Conservation (phyloP, 2,797 vertebrate genomes). For the Catharus ustulatus region DNA sequence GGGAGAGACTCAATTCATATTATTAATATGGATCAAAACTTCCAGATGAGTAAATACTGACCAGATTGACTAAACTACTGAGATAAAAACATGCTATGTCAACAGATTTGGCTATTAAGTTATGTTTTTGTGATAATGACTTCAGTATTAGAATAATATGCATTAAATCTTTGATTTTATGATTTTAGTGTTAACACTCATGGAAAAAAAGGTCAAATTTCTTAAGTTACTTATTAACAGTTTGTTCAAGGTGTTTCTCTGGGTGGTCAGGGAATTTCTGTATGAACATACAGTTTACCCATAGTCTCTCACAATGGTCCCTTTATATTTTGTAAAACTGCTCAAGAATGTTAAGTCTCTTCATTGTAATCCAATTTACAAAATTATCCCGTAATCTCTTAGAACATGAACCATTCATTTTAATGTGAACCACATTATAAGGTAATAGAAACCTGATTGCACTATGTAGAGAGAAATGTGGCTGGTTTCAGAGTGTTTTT, state of each 20-base stretch:
- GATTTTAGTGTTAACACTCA: not conserved
- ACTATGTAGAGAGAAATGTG: not conserved
- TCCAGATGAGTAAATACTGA: not conserved
- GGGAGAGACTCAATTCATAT: not conserved
- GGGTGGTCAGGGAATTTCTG: not conserved
- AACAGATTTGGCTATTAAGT: not conserved
- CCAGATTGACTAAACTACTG: not conserved
- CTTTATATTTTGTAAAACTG: constrained; percentile 9
- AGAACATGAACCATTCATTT: not conserved
- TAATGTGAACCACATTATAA: not conserved
- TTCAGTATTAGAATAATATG: not conserved
- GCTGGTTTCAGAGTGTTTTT: not conserved
- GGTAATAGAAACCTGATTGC: not conserved
- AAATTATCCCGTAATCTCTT: constrained; percentile 25
- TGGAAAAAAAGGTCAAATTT: not conserved
- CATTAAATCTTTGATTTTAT: not conserved
- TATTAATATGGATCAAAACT: not conserved
- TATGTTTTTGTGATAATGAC: not conserved
- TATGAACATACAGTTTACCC: not conserved
- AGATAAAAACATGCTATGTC: not conserved
- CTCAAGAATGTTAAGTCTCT: constrained; percentile 2
- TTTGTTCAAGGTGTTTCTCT: not conserved
- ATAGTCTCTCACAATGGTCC: not conserved
- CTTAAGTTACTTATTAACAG: not conserved
- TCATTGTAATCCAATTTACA: constrained; percentile 38